A percentile compares a stretch with the other conserved stretches of the same genome.
Conservation (phyloP, 2,113 vertebrate species). For the Chlorodrepanis virens region DNA sequence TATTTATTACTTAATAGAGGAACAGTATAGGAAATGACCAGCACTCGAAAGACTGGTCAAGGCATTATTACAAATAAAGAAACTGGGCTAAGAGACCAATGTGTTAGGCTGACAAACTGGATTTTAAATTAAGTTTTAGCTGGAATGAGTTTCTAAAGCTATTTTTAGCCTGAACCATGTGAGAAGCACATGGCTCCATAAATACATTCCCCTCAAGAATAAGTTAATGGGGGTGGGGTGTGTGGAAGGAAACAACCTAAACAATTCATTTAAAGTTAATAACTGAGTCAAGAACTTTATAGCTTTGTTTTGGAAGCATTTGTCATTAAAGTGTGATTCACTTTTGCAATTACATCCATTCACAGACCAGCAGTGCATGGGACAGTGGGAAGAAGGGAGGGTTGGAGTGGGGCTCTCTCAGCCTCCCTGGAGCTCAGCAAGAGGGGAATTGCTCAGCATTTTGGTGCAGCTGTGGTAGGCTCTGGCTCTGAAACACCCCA, state of each 20-base stretch:
- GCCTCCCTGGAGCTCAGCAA: background rate
- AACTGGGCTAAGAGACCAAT: background rate
- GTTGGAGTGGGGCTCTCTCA: background rate
- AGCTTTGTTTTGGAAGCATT: background rate
- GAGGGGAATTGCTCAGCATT: background rate
- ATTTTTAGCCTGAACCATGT: constrained; percentile 34
- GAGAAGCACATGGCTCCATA: constrained; percentile 61
- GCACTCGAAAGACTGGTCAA: constrained; percentile 14
- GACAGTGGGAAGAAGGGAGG: background rate
- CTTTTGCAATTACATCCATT: background rate
- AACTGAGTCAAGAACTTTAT: background rate
- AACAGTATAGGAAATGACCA: constrained; percentile 12
- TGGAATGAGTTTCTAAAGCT: constrained; percentile 40
- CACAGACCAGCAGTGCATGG: background rate
- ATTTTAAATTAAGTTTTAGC: constrained; percentile 46
- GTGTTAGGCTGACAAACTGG: constrained; percentile 24
- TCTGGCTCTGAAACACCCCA: background rate
- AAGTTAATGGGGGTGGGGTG: background rate
- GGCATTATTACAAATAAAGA: background rate
- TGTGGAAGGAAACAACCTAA: constrained; percentile 38
- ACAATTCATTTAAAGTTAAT: constrained; percentile 29
- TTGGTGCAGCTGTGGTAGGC: background rate
- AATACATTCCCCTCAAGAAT: constrained; percentile 31
- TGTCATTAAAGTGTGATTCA: background rate
- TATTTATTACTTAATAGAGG: background rate